phyloP scores from a whole-genome alignment of 2,888 invertebrate genomes.

The Eupithecia subfuscata region DNA sequence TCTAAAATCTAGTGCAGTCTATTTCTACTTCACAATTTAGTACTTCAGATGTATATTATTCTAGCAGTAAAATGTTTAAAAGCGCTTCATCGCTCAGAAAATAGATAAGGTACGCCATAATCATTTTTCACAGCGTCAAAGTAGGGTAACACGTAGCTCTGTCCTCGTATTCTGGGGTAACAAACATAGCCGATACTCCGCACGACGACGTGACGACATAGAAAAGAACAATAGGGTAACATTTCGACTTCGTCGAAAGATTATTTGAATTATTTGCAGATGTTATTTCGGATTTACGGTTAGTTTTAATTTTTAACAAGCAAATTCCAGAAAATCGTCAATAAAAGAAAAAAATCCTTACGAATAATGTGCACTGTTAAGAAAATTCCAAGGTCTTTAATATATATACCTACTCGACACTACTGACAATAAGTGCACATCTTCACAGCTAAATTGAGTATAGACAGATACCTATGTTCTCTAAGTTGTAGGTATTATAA shows the following conservation, averaged over 20 bases:
- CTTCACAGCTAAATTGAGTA: neutral
- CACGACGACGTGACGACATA: constrained; percentile 2
- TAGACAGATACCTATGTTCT: neutral
- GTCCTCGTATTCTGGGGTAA: constrained; percentile 2
- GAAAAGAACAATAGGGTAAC: neutral
- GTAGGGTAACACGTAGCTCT: constrained; percentile 23
- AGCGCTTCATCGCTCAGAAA: constrained; percentile 27
- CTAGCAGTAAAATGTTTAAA: constrained; percentile 29
- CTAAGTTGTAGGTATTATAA: neutral
- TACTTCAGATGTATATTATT: constrained; percentile 26
- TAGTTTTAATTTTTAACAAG: neutral
- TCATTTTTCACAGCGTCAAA: constrained; percentile 34
- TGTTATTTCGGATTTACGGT: neutral
- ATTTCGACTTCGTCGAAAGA: neutral
- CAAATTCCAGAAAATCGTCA: neutral
- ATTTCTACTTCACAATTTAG: constrained; percentile 19
- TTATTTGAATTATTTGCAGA: neutral
- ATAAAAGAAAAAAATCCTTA: no score
- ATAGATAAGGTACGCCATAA: constrained; percentile 26
- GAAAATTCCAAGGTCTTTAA: neutral
- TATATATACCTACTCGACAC: neutral
- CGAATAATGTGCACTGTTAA: neutral
- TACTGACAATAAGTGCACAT: no score
- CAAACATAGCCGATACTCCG: neutral
- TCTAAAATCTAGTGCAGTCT: constrained; percentile 14